Evolutionary conservation across 2,797 vertebrate genomes (phyloP), one percentile per base, ranked within the genome.

Genomic region (Ceyx erithaca): DNA sequence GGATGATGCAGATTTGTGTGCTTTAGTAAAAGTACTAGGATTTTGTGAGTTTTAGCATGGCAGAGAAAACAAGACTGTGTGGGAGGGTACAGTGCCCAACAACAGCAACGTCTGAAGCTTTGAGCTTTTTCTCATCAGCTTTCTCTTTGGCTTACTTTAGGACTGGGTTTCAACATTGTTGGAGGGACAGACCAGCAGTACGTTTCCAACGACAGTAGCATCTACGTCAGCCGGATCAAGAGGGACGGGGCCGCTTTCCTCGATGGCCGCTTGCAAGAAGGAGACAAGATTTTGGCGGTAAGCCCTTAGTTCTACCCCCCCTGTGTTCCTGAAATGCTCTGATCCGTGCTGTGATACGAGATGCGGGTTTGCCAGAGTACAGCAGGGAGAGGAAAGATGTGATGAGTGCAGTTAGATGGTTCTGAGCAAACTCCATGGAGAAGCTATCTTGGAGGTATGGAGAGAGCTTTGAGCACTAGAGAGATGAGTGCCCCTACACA

Each of bases 131-230:
- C 85, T 95, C 76, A 95, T 87, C 45, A 59, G 37, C 62, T 96
- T 90, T 97, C 70, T 96, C 78, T 90, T 93, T 81, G 94, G 43
- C 87, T 85, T 96, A 91, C 97, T 85, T 71, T 92, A 99, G 99
- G 99, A 62, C 93, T 99, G 94, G 99, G 99, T 67, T 99, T 99
- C 97, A 99, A 99, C 95, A 99, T 99, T 82, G 98, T 99, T 45
- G 99, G 99, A 55, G 99, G 99, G 76, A 97, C 98, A 94, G 99
- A 99, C 96, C 99, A 99, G 93, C 99, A 98, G 92, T 98, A 98
- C 89, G 49, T 98, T n/a, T 92, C 97, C 90, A 98, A 99, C 45
- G 99, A 99, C 97, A 98, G 73, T 58, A 98, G 98, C 88, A 99
- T 99, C 92, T 99, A 98, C 89, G 99, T 99, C 96, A 98, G 98